These are phyloP conservation scores for Platypus cylindrus DNA, from an alignment of 2,888 invertebrate genomes.

Conservation along the genomic window DNA sequence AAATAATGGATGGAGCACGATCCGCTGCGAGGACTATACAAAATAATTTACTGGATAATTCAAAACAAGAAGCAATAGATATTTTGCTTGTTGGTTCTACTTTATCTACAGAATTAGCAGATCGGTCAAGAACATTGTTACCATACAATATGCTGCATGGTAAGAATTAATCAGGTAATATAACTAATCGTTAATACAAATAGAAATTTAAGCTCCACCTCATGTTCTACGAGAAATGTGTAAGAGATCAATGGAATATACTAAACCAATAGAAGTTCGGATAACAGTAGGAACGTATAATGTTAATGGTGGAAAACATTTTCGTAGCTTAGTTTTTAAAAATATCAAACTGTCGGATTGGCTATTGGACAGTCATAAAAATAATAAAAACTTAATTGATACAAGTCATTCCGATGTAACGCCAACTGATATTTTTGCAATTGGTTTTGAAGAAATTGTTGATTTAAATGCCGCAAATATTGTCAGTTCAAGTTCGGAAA, in stretches of 20 bases:
- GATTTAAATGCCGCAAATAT: conserved; percentile 98
- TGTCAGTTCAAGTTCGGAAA: conserved; percentile 86
- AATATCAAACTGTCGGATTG: conserved; percentile 77
- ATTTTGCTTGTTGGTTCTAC: conserved; percentile 85
- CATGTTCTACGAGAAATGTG: conserved; percentile 76
- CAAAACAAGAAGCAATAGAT: conserved; percentile 96
- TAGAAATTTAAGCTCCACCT: conserved; percentile 50
- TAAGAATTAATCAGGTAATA: conserved; percentile 21
- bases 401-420: conserved; percentile 37
- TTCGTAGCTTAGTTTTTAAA: conserved; percentile 90
- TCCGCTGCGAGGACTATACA: conserved; percentile 97
- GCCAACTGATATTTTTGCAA: conserved; percentile 88
- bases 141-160: conserved; percentile 78
- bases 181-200: background rate
- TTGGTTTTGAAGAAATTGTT: conserved; percentile 98
- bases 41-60: conserved; percentile 92
- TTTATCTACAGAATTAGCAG: conserved; percentile 80
- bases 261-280: conserved; percentile 54
- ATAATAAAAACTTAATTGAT: conserved; percentile 35
- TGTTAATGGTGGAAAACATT: conserved; percentile 98
- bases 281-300: conserved; percentile 95
- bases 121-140: conserved; percentile 76
- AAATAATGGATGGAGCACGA: conserved; percentile 93
- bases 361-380: conserved; percentile 70
- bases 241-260: conserved; percentile 67